Percentiles rank a stretch among this genome's conserved stretches.
Evolutionary conservation across 2,888 invertebrate genomes (phyloP).

Genomic region (Polyploca ridens): DNA sequence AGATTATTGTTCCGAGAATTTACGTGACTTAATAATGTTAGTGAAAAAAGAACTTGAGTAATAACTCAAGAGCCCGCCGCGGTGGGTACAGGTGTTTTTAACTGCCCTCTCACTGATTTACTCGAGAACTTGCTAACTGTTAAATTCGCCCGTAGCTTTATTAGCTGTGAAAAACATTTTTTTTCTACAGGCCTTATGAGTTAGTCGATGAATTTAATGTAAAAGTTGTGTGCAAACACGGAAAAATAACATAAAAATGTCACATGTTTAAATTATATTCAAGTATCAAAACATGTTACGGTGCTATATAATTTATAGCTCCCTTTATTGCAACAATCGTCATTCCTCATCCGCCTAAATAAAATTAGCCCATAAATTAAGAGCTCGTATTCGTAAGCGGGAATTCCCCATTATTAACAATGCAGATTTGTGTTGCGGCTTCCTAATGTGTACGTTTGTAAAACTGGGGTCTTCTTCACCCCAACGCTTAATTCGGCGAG

Average conservation of each 20-base stretch:
- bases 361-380: background rate
- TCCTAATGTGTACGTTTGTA: constrained; percentile 11
- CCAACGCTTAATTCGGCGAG: constrained; percentile 33
- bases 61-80: constrained; percentile 34
- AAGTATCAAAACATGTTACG: background rate
- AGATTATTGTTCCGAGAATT: background rate
- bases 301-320: background rate
- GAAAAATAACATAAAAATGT: no score
- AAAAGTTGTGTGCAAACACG: background rate
- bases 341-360: background rate
- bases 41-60: constrained; percentile 37
- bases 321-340: background rate
- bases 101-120: constrained; percentile 42
- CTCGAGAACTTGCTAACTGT: constrained; percentile 41
- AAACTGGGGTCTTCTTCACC: constrained; percentile 18
- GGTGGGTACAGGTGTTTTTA: constrained; percentile 43
- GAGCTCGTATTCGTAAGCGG: constrained; percentile 1
- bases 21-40: constrained; percentile 11
- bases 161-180: constrained; percentile 4
- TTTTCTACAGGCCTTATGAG: background rate
- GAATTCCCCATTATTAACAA: constrained; percentile 8
- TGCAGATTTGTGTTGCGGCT: constrained; percentile 5
- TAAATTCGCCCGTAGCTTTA: constrained; percentile 13
- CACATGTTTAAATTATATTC: background rate
- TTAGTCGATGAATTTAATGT: background rate